Conservation (phyloP, 2,797 vertebrate species). For the Lutjanus argentimaculatus region DNA sequence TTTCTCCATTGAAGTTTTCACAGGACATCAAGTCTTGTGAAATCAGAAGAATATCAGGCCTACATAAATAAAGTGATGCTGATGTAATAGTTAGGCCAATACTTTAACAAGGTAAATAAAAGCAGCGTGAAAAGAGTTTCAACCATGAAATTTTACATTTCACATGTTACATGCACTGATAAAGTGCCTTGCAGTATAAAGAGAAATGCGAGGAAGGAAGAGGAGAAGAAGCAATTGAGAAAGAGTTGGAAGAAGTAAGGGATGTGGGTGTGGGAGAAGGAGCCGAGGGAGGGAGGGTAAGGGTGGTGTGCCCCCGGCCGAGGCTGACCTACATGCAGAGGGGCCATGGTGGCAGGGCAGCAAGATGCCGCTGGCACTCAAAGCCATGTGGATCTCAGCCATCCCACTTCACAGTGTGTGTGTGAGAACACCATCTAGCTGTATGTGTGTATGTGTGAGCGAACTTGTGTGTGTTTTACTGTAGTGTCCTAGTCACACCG, state of each 20-base stretch:
- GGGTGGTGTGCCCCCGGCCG: conserved; percentile 56
- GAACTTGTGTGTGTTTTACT: conserved; percentile 49
- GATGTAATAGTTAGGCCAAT: not conserved
- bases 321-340: conserved; percentile 80
- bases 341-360: conserved; percentile 71
- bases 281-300: conserved; percentile 11
- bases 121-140: not conserved
- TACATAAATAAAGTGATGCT: not conserved
- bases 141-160: not conserved
- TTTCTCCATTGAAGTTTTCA: too few relatives aligned
- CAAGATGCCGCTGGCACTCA: conserved; percentile 60
- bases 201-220: not conserved
- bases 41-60: conserved; percentile 1
- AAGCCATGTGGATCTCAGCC: conserved; percentile 64
- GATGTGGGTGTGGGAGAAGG: not conserved
- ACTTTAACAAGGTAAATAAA: not conserved
- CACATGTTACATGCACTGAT: not conserved
- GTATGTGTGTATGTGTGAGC: conserved; percentile 25
- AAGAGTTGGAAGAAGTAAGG: conserved; percentile 16
- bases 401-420: conserved; percentile 47
- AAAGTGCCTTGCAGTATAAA: not conserved
- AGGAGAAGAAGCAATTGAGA: not conserved
- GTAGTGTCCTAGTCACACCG: conserved; percentile 53
- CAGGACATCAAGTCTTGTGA: too few relatives aligned
- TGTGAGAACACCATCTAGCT: conserved; percentile 45